Conservation (phyloP, 2,113 vertebrate species). For the Elachura formosa region DNA sequence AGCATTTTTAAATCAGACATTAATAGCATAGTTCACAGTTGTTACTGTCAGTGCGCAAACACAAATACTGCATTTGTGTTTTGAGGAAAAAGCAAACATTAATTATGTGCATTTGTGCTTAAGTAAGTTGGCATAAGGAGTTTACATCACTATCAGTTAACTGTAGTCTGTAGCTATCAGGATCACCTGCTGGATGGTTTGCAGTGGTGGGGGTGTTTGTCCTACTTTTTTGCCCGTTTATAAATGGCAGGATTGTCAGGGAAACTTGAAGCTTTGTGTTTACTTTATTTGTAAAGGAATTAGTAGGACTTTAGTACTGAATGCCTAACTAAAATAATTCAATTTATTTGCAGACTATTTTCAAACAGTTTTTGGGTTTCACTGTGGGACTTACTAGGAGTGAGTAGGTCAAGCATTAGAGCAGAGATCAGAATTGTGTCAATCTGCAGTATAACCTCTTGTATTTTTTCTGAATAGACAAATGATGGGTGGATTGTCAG, state of each 20-base stretch:
- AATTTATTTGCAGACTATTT: not conserved
- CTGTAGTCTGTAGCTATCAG: constrained; percentile 51
- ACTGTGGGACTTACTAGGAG: not conserved
- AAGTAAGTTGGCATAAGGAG: constrained; percentile 68
- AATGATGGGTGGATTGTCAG: not conserved
- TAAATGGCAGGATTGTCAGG: not conserved
- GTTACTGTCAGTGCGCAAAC: constrained; percentile 68
- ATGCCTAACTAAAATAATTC: not conserved
- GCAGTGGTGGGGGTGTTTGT: not conserved
- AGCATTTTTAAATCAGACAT: constrained; percentile 68
- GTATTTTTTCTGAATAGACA: not conserved
- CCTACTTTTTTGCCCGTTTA: not conserved
- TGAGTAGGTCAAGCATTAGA: not conserved
- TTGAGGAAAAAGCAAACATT: constrained; percentile 69
- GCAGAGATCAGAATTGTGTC: not conserved
- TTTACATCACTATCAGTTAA: constrained; percentile 62
- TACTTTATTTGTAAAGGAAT: not conserved
- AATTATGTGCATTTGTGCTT: constrained; percentile 70
- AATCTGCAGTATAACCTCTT: not conserved
- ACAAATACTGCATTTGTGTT: constrained; percentile 73
- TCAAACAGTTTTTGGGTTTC: not conserved
- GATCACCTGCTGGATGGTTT: constrained; percentile 40
- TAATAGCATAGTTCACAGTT: constrained; percentile 73
- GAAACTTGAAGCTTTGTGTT: constrained; percentile 24
- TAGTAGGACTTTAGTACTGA: not conserved